These are phyloP conservation scores for Megatriorchis doriae DNA, from an alignment of 2,113 vertebrate species.

Conservation along the genomic window DNA sequence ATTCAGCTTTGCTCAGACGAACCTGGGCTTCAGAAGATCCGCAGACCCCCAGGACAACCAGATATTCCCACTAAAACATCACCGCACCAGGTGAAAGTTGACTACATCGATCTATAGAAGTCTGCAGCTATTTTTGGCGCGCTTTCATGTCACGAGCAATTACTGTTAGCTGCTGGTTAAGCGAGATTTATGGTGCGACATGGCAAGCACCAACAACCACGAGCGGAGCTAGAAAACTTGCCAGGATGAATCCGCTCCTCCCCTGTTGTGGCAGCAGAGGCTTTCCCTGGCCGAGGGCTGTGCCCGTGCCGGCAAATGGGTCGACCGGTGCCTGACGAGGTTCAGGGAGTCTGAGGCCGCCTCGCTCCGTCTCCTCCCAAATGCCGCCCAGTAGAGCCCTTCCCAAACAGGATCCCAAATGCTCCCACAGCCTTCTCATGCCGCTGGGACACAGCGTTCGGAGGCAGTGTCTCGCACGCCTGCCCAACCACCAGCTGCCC, in stretches of 20 bases:
- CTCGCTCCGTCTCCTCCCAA: neutral
- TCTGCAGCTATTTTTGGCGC: neutral
- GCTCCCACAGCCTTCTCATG: neutral
- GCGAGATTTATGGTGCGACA: neutral
- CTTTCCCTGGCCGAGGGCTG: neutral
- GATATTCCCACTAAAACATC: neutral
- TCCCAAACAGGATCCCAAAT: neutral
- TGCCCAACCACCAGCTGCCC: neutral
- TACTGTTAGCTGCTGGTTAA: neutral
- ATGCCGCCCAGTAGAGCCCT: no score
- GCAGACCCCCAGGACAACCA: fast-evolving
- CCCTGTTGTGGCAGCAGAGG: fast-evolving
- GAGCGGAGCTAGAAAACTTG: neutral
- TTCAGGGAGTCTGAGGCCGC: neutral
- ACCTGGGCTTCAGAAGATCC: no score
- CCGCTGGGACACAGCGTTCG: fast-evolving
- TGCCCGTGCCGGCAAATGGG: fast-evolving
- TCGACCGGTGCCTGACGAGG: neutral
- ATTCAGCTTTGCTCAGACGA: fast-evolving
- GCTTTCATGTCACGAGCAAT: neutral
- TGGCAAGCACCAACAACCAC: neutral
- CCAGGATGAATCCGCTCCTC: neutral
- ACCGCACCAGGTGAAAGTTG: neutral
- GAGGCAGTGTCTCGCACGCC: neutral
- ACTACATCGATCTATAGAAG: fast-evolving